Evolutionary conservation across 2,888 invertebrate species (phyloP), one percentile per base, ranked within the genome.

Genomic region (Cephus sareptanus): DNA sequence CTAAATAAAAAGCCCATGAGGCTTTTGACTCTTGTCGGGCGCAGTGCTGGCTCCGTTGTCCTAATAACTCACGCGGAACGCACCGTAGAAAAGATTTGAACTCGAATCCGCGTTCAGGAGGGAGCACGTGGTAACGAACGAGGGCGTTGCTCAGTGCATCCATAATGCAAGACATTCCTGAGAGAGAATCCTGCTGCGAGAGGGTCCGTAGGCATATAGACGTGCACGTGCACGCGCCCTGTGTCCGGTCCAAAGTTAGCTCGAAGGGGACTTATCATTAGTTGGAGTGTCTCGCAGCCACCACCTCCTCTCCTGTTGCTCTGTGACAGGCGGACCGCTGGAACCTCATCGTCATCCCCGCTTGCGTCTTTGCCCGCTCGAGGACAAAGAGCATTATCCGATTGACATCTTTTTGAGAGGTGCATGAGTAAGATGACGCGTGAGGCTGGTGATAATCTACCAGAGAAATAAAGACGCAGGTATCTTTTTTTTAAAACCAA

Each of bases 291-390:
- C 37, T 4, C 40, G 35, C 40, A 40, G 15, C 40, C 40, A 6
- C 40, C 40, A 6, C 15, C 40, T 34, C 34, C 34, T 35, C 35
- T 40, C 40, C 40, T 15, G 37, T 4, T 37, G 4, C 37, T 37
- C 37, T 15, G 37, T 15, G 80, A 80, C 76, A 12, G 35, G 12
- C 35, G 35, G 83, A 82, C 83, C 83, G 83, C 83, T 85, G 85
- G 13, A 84, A 84, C 83, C 82, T 79, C 74, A 68, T 79, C 76
- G 34, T 70, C 69, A 40, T 71, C 76, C 56, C 40, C 35, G 35
- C 75, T 76, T 71, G 40, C 71, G 73, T 75, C 34, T 74, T 56
- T 76, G 68, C 74, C 75, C 82, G 79, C 76, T 77, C 78, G 79
- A 79, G 78, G 77, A 83, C 34, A 56, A 31, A 71, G 75, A 74